Conservation (phyloP, 2,888 invertebrate genomes). For the Autographa pulchrina region DNA sequence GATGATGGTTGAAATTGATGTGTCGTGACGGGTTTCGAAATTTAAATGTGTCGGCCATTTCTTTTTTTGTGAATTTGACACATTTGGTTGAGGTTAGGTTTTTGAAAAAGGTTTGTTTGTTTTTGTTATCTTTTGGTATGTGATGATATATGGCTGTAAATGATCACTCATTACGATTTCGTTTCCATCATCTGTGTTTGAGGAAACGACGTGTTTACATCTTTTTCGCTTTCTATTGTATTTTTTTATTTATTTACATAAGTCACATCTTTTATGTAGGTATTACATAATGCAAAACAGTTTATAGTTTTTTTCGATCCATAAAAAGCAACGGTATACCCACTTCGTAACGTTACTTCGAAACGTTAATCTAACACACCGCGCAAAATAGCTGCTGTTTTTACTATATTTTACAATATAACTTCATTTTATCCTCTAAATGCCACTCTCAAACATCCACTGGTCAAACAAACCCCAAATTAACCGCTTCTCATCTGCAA, state of each 20-base stretch:
- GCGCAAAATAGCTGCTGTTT: background rate
- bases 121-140: constrained; percentile 31
- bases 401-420: background rate
- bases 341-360: no score
- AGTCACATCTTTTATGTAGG: no score
- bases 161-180: constrained; percentile 1
- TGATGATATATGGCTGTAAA: constrained; percentile 16
- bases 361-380: no score
- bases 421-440: background rate
- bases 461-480: constrained; percentile 59
- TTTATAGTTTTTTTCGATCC: no score
- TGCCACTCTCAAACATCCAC: constrained; percentile 21
- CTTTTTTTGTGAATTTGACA: constrained; percentile 60
- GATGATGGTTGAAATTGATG: constrained; percentile 77
- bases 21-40: constrained; percentile 75
- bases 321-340: no score
- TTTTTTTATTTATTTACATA: background rate
- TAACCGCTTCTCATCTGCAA: constrained; percentile 61
- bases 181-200: constrained; percentile 2
- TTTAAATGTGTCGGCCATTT: constrained; percentile 70
- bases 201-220: background rate
- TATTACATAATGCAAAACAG: no score
- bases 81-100: constrained; percentile 57
- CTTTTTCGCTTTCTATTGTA: background rate
- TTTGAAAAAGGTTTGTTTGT: constrained; percentile 45